phyloP scores from a whole-genome alignment of 2,888 invertebrate genomes.

The Piscicola geometra region DNA sequence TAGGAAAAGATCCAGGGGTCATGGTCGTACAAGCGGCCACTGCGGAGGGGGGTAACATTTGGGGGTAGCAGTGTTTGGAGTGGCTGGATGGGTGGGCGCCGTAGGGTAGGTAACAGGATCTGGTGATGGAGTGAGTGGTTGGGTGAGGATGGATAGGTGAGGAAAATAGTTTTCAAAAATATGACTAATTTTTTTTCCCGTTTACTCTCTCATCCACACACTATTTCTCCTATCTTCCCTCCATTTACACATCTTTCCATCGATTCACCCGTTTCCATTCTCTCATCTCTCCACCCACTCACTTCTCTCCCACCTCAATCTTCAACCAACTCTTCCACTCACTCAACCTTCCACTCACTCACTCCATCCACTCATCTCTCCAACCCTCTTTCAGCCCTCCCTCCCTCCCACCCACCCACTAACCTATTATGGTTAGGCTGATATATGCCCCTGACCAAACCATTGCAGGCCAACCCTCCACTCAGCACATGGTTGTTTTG shows the following conservation, averaged over 20 bases:
- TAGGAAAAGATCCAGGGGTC: conserved; percentile 13
- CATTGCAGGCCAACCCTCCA: conserved; percentile 18
- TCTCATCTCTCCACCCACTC: not conserved
- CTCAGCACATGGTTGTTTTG: not conserved
- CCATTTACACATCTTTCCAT: not conserved
- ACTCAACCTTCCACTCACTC: not conserved
- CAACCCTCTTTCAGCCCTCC: not conserved
- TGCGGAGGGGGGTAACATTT: conserved; percentile 27
- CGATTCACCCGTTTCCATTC: not conserved
- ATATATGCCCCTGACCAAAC: conserved; percentile 22
- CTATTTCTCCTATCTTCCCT: not conserved
- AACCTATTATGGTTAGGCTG: conserved; percentile 62
- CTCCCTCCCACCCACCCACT: not conserved
- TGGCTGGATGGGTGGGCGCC: not conserved
- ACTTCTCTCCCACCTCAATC: not conserved
- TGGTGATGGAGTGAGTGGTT: not conserved
- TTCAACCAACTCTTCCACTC: not conserved
- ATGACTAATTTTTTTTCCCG: not conserved
- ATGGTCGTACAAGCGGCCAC: conserved; percentile 1
- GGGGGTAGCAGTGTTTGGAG: conserved; percentile 26
- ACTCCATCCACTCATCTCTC: not conserved
- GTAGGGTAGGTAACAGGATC: not conserved
- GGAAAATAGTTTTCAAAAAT: not conserved
- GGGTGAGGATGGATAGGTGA: no score
- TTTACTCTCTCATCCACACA: not conserved